Percentiles rank a stretch among this genome's conserved stretches.
These are phyloP conservation scores for Colaptes auratus DNA, from an alignment of 2,113 vertebrate species.

Conservation along the genomic window DNA sequence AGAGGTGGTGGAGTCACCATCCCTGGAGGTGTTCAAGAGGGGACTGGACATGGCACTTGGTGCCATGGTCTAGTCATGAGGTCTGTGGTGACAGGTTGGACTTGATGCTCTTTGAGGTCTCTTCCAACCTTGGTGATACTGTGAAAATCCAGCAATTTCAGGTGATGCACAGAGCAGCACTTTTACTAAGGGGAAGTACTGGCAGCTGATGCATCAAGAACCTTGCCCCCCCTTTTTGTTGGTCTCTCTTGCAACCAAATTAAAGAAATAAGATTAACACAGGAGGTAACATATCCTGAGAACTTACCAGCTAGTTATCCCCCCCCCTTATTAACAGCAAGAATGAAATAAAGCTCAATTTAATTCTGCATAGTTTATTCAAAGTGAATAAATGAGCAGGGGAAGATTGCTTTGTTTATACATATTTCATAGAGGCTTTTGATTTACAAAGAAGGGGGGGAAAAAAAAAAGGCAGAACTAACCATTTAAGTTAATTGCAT, in stretches of 20 bases:
- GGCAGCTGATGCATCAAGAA: background rate
- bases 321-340: constrained; percentile 57
- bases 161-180: background rate
- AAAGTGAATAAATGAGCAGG: constrained; percentile 61
- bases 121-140: too few relatives aligned
- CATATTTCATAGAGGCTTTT: constrained; percentile 65
- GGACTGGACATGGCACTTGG: too few relatives aligned
- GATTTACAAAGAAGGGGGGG: constrained; percentile 12
- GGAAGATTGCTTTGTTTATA: constrained; percentile 56
- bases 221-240: background rate
- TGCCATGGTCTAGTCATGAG: too few relatives aligned
- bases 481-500: constrained; percentile 64
- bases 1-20: too few relatives aligned
- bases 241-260: constrained; percentile 17
- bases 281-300: constrained; percentile 49
- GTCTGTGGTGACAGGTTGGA: too few relatives aligned
- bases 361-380: constrained; percentile 56
- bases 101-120: too few relatives aligned
- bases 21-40: too few relatives aligned
- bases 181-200: background rate
- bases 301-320: constrained; percentile 54
- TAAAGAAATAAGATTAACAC: constrained; percentile 51
- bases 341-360: constrained; percentile 59
- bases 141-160: background rate
- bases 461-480: constrained; percentile 55